Conservation (phyloP, 2,113 vertebrate genomes). For the Corvus moneduloides region DNA sequence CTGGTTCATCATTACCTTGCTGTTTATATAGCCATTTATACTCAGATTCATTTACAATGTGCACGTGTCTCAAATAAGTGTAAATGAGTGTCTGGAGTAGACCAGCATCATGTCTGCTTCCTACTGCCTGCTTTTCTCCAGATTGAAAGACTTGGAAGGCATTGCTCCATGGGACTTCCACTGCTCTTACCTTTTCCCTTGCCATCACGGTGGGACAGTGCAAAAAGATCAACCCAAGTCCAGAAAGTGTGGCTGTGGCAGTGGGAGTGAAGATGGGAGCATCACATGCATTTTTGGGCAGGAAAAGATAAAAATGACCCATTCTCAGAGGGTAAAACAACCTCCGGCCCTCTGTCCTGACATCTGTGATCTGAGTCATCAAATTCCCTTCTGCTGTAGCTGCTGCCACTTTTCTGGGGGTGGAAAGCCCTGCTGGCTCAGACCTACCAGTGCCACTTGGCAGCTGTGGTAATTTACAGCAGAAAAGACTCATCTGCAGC, state of each 20-base stretch:
- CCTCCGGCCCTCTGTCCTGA: background rate
- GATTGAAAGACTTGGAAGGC: background rate
- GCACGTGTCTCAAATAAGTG: background rate
- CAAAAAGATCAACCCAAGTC: background rate
- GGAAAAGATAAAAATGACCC: background rate
- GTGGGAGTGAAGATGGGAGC: background rate
- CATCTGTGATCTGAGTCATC: background rate
- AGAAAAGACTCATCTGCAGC: background rate
- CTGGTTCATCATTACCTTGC: background rate
- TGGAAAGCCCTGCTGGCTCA: slow-evolving; percentile 23
- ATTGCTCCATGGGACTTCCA: background rate
- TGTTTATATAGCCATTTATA: background rate
- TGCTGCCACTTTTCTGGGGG: background rate
- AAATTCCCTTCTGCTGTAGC: background rate
- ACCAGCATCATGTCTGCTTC: background rate
- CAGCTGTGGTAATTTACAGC: slow-evolving; percentile 36
- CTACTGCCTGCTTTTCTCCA: background rate
- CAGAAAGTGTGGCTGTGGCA: background rate
- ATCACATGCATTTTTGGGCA: accelerated
- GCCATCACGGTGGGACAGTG: background rate
- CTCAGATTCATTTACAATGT: accelerated
- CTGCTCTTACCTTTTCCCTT: background rate
- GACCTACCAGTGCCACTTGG: background rate
- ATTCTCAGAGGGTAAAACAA: background rate
- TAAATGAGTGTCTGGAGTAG: background rate